phyloP scores from a whole-genome alignment of 92 coral and sea anemone genomes.

The Parazoanthus swiftii region DNA sequence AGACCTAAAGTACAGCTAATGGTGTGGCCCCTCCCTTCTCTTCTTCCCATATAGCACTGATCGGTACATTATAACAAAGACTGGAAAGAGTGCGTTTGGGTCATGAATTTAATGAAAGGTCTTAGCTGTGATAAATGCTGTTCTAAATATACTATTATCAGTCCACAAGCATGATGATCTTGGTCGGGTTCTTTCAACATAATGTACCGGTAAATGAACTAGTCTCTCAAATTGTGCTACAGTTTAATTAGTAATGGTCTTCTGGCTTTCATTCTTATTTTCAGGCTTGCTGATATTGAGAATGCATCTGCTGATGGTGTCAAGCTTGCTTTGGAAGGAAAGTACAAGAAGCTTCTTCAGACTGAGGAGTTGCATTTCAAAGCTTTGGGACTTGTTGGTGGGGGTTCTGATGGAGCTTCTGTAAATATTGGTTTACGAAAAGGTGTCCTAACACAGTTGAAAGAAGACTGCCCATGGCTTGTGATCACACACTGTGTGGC shows the following conservation, averaged over 20 bases:
- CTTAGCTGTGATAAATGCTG: too few species aligned
- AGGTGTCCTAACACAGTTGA: slow-evolving; percentile 23
- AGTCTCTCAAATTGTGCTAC: neutral
- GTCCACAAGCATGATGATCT: too few species aligned
- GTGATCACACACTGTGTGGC: slow-evolving; percentile 31
- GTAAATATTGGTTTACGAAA: slow-evolving; percentile 19
- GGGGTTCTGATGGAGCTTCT: slow-evolving; percentile 35
- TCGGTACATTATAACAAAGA: neutral
- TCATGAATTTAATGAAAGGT: neutral
- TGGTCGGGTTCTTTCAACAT: neutral
- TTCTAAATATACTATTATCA: too few species aligned
- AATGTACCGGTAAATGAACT: neutral
- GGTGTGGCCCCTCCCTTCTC: slow-evolving; percentile 32
- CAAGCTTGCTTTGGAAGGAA: slow-evolving; percentile 24
- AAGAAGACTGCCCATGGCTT: slow-evolving; percentile 23
- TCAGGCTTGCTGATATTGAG: slow-evolving; percentile 29
- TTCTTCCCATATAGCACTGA: neutral
- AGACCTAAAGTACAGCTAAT: too few species aligned
- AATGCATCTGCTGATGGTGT: slow-evolving; percentile 27
- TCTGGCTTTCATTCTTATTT: neutral
- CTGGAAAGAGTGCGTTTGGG: slow-evolving; percentile 46
- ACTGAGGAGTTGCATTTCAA: slow-evolving; percentile 11
- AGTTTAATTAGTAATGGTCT: neutral
- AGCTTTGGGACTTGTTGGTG: slow-evolving; percentile 1
- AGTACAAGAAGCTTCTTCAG: slow-evolving; percentile 15